phyloP scores from a whole-genome alignment of 1,140 invertebrate species.

The Lepidotrigona ventralis region DNA sequence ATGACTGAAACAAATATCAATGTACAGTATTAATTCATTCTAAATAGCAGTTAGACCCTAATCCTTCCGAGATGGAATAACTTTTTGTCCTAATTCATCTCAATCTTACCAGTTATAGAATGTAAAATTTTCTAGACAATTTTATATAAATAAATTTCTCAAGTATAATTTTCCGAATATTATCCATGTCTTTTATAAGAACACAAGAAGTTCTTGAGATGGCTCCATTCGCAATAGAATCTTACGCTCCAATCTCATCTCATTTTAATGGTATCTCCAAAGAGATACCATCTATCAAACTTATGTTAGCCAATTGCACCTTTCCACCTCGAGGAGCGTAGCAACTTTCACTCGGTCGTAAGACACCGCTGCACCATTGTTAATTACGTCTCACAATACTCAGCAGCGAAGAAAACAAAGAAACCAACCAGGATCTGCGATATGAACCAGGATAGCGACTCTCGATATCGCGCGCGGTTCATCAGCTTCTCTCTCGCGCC shows the following conservation, averaged over 20 bases:
- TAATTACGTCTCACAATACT: neutral
- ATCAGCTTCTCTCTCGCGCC: neutral
- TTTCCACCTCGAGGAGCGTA: neutral
- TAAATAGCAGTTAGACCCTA: neutral
- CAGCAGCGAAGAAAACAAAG: neutral
- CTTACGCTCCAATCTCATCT: too few relatives aligned
- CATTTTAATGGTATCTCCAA: neutral
- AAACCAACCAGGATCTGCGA: slow-evolving; percentile 11
- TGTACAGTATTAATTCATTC: neutral
- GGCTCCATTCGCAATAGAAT: too few relatives aligned
- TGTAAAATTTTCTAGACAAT: too few relatives aligned
- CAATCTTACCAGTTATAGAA: too few relatives aligned
- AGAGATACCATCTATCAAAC: neutral
- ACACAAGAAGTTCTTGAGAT: neutral
- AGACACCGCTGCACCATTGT: neutral
- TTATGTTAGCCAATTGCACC: neutral
- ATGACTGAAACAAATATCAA: slow-evolving; percentile 60
- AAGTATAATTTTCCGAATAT: too few relatives aligned
- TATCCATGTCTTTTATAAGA: neutral
- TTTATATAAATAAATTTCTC: too few relatives aligned
- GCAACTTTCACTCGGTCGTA: neutral
- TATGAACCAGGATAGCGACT: neutral
- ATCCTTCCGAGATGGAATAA: neutral
- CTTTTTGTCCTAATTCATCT: too few relatives aligned
- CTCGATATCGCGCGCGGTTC: neutral